Evolutionary conservation across 2,113 vertebrate species (phyloP).

Genomic region (Holacanthus passer): DNA sequence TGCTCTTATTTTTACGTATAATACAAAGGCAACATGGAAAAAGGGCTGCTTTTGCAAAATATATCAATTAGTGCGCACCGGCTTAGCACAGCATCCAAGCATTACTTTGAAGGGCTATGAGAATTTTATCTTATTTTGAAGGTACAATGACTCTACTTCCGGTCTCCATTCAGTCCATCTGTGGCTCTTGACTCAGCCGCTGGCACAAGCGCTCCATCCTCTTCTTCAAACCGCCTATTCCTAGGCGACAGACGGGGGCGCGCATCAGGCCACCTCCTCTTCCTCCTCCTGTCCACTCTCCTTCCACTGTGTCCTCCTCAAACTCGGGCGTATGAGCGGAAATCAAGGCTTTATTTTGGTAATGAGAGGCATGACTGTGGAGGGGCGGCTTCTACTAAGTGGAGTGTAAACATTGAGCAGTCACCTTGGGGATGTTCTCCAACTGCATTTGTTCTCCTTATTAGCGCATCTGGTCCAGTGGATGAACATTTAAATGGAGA

Average conservation of each 20-base stretch:
- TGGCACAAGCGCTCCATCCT: constrained; percentile 68
- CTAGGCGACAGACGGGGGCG: constrained; percentile 78
- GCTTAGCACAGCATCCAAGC: not conserved
- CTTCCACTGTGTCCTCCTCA: constrained; percentile 28
- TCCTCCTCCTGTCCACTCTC: constrained; percentile 56
- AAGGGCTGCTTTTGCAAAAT: not conserved
- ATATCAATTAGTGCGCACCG: not conserved
- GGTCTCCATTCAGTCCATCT: not conserved
- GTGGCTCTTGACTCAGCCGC: constrained; percentile 55
- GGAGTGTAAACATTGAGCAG: constrained; percentile 63
- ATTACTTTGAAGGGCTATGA: not conserved
- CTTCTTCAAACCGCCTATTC: constrained; percentile 75
- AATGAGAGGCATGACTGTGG: constrained; percentile 64
- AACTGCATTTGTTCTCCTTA: constrained; percentile 64
- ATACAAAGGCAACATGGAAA: not conserved
- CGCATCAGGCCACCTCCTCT: constrained; percentile 76
- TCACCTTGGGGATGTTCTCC: constrained; percentile 59
- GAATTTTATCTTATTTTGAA: constrained; percentile 57
- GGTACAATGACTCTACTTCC: constrained; percentile 33
- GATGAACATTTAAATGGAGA: constrained; percentile 51
- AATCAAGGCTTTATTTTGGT: constrained; percentile 65
- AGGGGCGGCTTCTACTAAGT: constrained; percentile 55
- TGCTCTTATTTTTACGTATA: not conserved
- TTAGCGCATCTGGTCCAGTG: constrained; percentile 48
- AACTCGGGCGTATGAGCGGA: constrained; percentile 39